phyloP scores from a whole-genome alignment of 1,140 invertebrate species.

The Aphelinus certus region DNA sequence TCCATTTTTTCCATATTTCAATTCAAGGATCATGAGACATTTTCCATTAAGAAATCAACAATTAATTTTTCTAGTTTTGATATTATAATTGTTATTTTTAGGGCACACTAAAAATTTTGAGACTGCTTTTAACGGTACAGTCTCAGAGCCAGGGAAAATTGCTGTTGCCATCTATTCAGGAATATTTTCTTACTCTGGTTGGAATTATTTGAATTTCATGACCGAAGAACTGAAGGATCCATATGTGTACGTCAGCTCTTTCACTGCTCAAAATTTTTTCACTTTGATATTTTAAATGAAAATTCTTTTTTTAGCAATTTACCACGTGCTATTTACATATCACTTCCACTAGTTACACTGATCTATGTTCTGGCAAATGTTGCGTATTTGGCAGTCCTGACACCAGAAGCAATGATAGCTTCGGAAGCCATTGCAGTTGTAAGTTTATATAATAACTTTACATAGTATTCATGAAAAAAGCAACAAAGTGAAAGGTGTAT shows the following conservation, averaged over 20 bases:
- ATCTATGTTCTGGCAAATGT: constrained; percentile 94
- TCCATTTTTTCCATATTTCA: not conserved
- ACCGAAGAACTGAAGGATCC: constrained; percentile 96
- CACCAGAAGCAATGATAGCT: constrained; percentile 80
- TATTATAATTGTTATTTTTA: constrained; percentile 47
- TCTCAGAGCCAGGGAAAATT: constrained; percentile 82
- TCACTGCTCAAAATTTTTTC: constrained; percentile 8
- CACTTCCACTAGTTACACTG: constrained; percentile 87
- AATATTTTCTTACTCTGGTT: constrained; percentile 96
- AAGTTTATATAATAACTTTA: constrained; percentile 58
- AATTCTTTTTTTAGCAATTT: constrained; percentile 77
- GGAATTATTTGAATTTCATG: constrained; percentile 97
- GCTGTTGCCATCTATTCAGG: constrained; percentile 94
- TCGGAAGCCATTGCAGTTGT: constrained; percentile 96
- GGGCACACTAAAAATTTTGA: constrained; percentile 78
- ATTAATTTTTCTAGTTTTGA: constrained; percentile 42
- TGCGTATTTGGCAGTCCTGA: constrained; percentile 91
- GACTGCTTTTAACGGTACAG: constrained; percentile 82
- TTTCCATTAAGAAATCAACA: constrained; percentile 33
- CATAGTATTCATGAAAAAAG: not conserved
- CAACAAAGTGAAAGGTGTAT: not conserved
- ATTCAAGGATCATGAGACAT: constrained; percentile 45
- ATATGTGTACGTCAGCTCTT: constrained; percentile 72
- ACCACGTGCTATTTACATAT: constrained; percentile 93
- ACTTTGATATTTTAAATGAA: constrained; percentile 12